Conservation (phyloP, 2,888 invertebrate species). For the Platycnemis pennipes region DNA sequence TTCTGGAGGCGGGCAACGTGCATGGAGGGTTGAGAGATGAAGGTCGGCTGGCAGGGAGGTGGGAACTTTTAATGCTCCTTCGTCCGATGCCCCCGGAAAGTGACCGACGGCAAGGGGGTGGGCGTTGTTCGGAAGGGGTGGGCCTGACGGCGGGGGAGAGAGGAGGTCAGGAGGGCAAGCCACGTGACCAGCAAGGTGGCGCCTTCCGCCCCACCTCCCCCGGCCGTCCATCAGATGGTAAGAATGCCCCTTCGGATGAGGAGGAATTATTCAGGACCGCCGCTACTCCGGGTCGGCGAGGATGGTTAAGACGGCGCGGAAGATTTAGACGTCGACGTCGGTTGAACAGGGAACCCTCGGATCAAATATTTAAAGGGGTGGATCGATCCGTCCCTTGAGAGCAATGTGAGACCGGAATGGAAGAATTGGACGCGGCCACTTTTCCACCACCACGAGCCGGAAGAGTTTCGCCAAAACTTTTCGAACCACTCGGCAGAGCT, state of each 20-base stretch:
- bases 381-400: neutral
- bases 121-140: neutral
- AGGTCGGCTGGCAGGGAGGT: neutral
- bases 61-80: neutral
- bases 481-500: no score
- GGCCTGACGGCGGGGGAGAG: neutral
- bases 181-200: neutral
- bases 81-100: neutral
- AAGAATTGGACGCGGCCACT: neutral
- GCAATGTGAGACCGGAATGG: neutral
- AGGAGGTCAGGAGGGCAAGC: neutral
- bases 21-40: neutral
- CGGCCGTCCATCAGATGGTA: neutral
- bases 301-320: neutral
- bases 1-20: neutral
- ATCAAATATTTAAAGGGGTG: slow-evolving; percentile 13
- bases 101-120: neutral
- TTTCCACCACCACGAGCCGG: neutral
- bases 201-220: neutral
- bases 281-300: neutral
- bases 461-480: neutral
- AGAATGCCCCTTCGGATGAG: neutral
- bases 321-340: neutral
- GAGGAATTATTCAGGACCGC: neutral
- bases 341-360: neutral